Evolutionary conservation across 2,888 invertebrate genomes (phyloP), one percentile per base, ranked within the genome.

Genomic region (Eumacrocentrus americanus): DNA sequence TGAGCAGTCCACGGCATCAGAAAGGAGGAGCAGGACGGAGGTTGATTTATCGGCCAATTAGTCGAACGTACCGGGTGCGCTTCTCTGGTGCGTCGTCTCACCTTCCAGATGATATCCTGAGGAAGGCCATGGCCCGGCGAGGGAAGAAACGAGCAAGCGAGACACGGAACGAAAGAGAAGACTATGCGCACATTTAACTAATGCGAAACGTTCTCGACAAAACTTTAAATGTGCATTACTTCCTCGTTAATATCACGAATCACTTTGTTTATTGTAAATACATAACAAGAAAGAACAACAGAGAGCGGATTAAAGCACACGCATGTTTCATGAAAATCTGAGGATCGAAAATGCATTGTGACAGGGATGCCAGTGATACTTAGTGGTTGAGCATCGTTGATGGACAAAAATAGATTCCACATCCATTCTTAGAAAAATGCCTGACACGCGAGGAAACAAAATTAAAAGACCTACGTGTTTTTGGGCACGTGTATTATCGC

Each of bases 21-120:
- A 51, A 42, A 51, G 46, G 66, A 68, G 72, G 74, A 74, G 71
- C 70, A 72, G 75, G 75, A 70, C 69, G 70, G 74, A 76, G 75
- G 72, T 78, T 79, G 79, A 80, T 80, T 79, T 80, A 79, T 80
- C 79, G 79, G 77, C 79, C 80, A 80, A 80, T 79, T 80, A 79
- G 80, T 78, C 79, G 70, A 73, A 67, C 72, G 77, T 76, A 77
- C 76, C 74, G 75, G 76, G 74, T 74, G 77, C 70, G 70, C 76
- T 76, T 75, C 75, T 74, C 71, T 69, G 70, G 68, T 72, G 74
- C 73, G 75, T 60, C 60, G 60, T 76, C 77, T 77, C 77, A 77
- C 76, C 76, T 77, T 77, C 70, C 76, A 72, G 76, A 76, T 76
- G 75, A 78, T 77, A 77, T 74, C 69, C 72, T 57, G 29, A 46